These are phyloP conservation scores for Halichoeres trimaculatus DNA, from an alignment of 2,113 vertebrate genomes.

Conservation along the genomic window DNA sequence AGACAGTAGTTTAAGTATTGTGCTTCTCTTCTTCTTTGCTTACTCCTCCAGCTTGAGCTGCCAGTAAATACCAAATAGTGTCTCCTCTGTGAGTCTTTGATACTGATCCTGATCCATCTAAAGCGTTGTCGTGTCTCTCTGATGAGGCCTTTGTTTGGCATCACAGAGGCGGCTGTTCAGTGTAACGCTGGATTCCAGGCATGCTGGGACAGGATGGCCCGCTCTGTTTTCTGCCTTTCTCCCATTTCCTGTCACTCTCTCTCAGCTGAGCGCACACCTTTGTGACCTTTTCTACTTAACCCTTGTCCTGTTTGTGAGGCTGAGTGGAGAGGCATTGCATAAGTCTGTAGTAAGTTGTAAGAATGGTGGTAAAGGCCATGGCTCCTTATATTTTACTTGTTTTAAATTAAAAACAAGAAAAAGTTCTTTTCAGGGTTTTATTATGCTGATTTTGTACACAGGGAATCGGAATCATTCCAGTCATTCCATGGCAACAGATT, in stretches of 20 bases:
- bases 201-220: conserved; percentile 59
- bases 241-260: not conserved
- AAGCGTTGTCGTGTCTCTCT: conserved; percentile 27
- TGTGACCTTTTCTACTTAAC: not conserved
- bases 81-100: conserved; percentile 1
- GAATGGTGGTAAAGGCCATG: not conserved
- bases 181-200: conserved; percentile 64
- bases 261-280: not conserved
- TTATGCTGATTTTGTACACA: too few species aligned
- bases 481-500: too few species aligned
- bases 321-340: not conserved
- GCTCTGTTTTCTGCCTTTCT: conserved; percentile 17
- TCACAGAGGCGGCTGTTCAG: conserved; percentile 57
- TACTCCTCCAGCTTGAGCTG: not conserved
- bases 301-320: not conserved
- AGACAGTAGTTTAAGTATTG: too few species aligned
- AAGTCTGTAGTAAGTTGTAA: not conserved
- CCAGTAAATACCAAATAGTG: not conserved
- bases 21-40: too few species aligned
- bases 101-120: conserved; percentile 29
- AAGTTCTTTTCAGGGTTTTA: too few species aligned
- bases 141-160: conserved; percentile 61
- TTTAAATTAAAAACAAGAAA: not conserved
- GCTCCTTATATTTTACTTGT: not conserved
- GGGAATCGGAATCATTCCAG: too few species aligned